Base-by-base conservation (phyloP, 2,113 vertebrate genomes). In the Dasyprocta punctata region DNA sequence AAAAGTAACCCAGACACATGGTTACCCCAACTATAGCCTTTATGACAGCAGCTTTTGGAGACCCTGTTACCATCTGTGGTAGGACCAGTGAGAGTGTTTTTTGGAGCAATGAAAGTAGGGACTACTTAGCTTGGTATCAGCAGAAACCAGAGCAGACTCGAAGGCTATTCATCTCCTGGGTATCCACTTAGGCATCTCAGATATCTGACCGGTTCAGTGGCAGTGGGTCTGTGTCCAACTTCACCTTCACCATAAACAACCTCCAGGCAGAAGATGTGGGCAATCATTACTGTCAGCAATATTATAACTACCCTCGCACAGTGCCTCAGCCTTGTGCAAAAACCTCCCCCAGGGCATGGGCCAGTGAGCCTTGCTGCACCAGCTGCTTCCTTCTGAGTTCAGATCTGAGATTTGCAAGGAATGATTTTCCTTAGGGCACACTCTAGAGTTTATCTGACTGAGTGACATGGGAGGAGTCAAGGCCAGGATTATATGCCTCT, bases 81-180 rank as follows among this genome's bases (percentile, higher is more conserved):
- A 96, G 38, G 8, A 52, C 77, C 52, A 91, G 33, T 44, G 47
- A 77, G 49, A 93, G 24, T 36, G 30, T 86, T 44, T 19, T 38
- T 0, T 19, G 0, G 0, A 80, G 14, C 30, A 9, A 0, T n/a
- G 11, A 24, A 19, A 26, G 54, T 3, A 38, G 78, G 22, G 65
- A 58, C n/a, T 49, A 73, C 63, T 81, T 86, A 41, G 13, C 33
- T 3, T 92, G 89, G 58, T 36, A 44, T 36, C 92, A 69, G 67
- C 67, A 94, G 84, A 96, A 78, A 77, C 13, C 60, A 41, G 77
- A 56, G 20, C 65, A 94, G 44, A 0, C 19, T 44, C 84, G 67
- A 16, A 83, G 24, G 3, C 14, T n/a, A 0, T 38, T 92, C 58
- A 77, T 88, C 67, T 61, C 1, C 38, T 28, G 0, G 0, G 65